Conservation (phyloP, 2,797 vertebrate species). For the Malacoctenus gilli region DNA sequence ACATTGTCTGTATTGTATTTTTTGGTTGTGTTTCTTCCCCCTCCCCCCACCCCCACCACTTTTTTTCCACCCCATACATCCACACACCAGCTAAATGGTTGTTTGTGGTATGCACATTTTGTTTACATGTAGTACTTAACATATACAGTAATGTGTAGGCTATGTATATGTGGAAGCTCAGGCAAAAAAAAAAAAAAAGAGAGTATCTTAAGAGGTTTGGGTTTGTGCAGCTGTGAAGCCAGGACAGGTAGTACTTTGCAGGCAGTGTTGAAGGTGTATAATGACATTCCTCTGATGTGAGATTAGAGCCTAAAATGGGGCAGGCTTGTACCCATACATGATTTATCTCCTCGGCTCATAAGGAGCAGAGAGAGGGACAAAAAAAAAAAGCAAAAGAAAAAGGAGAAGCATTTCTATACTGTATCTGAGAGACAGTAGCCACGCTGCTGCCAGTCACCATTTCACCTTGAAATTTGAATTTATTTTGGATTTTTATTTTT, state of each 20-base stretch:
- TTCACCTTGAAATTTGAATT: slow-evolving; percentile 61
- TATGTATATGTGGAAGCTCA: slow-evolving; percentile 73
- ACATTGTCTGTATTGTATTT: slow-evolving; percentile 61
- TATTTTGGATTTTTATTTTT: slow-evolving; percentile 71
- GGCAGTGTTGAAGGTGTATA: slow-evolving; percentile 62
- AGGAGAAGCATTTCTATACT: slow-evolving; percentile 57
- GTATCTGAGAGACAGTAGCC: slow-evolving; percentile 52
- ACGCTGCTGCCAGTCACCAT: slow-evolving; percentile 60
- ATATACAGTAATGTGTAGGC: slow-evolving; percentile 50
- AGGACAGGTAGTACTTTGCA: slow-evolving; percentile 65
- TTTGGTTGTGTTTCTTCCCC: slow-evolving; percentile 38
- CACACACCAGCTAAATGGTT: slow-evolving; percentile 74
- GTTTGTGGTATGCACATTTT: slow-evolving; percentile 74
- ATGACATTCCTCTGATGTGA: slow-evolving; percentile 77
- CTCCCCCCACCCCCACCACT: slow-evolving; percentile 24
- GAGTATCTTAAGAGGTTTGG: slow-evolving; percentile 52
- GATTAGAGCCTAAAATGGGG: slow-evolving; percentile 71
- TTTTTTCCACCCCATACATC: slow-evolving; percentile 38
- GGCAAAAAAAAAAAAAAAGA: no score
- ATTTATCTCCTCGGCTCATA: slow-evolving; percentile 64
- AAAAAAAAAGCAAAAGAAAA: slow-evolving; percentile 14
- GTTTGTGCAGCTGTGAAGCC: slow-evolving; percentile 69
- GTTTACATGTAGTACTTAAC: slow-evolving; percentile 77
- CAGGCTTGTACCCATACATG: slow-evolving; percentile 65
- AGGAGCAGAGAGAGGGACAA: slow-evolving; percentile 49